Evolutionary conservation across 2,113 vertebrate species (phyloP).

Genomic region (Prunella fulvescens): DNA sequence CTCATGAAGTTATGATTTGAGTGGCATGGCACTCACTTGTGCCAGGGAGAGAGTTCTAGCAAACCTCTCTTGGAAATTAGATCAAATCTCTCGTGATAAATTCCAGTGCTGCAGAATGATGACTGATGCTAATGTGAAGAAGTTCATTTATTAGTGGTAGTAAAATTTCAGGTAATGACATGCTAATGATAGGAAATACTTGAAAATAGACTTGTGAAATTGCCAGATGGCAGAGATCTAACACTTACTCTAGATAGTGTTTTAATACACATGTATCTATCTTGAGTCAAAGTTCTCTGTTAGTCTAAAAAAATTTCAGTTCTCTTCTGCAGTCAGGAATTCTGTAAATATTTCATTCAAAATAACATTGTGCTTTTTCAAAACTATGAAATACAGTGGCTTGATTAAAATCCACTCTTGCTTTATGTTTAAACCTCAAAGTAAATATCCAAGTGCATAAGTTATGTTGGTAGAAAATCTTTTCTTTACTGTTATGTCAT

Average conservation of each 20-base stretch:
- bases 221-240: not conserved
- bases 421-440: slow-evolving; percentile 12
- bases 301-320: slow-evolving; percentile 5
- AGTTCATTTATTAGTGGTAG: not conserved
- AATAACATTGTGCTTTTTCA: not conserved
- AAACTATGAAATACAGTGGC: not conserved
- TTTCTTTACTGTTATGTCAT: slow-evolving; percentile 1
- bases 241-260: not conserved
- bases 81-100: not conserved
- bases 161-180: not conserved
- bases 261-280: not conserved
- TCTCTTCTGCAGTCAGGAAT: slow-evolving; percentile 38
- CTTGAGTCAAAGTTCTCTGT: not conserved
- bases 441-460: not conserved
- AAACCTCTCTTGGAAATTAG: not conserved
- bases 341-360: slow-evolving; percentile 28
- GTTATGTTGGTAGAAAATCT: not conserved
- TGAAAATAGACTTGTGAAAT: not conserved
- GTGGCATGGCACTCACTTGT: not conserved
- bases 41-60: not conserved
- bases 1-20: not conserved
- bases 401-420: not conserved
- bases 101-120: not conserved
- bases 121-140: not conserved
- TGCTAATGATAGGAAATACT: not conserved